A percentile compares a stretch with the other conserved stretches of the same genome.
These are phyloP conservation scores for Allobates femoralis DNA, from an alignment of 2,797 vertebrate genomes.

Conservation along the genomic window DNA sequence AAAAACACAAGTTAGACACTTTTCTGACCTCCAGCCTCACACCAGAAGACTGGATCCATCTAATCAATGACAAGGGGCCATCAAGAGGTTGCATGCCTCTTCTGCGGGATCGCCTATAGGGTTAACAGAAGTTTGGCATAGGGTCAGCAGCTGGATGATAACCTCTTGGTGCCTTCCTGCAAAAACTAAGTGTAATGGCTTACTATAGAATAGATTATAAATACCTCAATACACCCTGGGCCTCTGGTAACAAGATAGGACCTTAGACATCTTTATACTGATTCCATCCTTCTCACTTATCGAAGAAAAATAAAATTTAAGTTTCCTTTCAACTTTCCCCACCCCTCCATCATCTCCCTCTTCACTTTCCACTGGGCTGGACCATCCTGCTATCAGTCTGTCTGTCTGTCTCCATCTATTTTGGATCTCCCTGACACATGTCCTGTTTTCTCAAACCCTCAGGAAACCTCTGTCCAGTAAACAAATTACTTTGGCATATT, in stretches of 20 bases:
- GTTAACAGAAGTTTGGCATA: conserved; percentile 27
- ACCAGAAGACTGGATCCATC: neutral
- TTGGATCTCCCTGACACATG: neutral
- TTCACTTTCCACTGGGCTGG: conserved; percentile 5
- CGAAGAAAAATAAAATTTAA: neutral
- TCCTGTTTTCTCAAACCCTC: neutral
- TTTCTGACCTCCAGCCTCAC: neutral
- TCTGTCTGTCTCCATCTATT: neutral
- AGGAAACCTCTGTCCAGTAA: neutral
- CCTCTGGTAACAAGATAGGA: neutral
- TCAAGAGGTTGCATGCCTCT: neutral
- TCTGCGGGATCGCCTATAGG: neutral
- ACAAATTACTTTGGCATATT: conserved; percentile 38
- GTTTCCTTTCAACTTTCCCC: neutral
- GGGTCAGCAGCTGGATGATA: conserved; percentile 33
- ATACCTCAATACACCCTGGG: neutral
- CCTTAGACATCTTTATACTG: neutral
- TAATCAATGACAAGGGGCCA: neutral
- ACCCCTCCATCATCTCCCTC: neutral
- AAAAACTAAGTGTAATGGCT: neutral
- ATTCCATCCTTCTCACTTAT: neutral
- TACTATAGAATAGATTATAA: neutral
- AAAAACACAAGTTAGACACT: neutral
- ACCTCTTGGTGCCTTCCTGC: neutral
- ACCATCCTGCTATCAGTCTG: neutral